Evolutionary conservation across 2,888 invertebrate genomes (phyloP).

Genomic region (Eulithis prunata): DNA sequence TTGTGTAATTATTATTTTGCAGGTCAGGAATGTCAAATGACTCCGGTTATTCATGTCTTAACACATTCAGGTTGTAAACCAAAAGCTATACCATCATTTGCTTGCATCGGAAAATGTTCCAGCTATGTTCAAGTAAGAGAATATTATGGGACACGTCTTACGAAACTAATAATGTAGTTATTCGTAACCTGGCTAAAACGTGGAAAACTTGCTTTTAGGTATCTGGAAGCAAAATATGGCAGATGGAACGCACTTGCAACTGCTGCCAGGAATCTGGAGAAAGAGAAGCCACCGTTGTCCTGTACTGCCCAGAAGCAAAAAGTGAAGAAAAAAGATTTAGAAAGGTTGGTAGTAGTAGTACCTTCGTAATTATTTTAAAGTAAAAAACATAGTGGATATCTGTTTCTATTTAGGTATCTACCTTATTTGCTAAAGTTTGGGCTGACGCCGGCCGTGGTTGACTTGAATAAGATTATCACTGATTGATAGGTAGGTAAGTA

Average conservation of each 20-base stretch:
- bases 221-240: slow-evolving; percentile 97
- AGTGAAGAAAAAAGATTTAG: slow-evolving; percentile 93
- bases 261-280: slow-evolving; percentile 98
- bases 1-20: slow-evolving; percentile 26
- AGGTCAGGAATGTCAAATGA: slow-evolving; percentile 94
- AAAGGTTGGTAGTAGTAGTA: slow-evolving; percentile 83
- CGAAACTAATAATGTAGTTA: neutral
- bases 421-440: no score
- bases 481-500: no score
- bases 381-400: no score
- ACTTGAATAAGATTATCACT: no score
- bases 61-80: slow-evolving; percentile 96
- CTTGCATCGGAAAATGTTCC: slow-evolving; percentile 95
- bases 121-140: slow-evolving; percentile 93
- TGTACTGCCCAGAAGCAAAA: slow-evolving; percentile 95
- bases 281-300: slow-evolving; percentile 93
- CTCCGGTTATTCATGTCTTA: slow-evolving; percentile 95
- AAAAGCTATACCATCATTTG: slow-evolving; percentile 96
- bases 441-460: no score
- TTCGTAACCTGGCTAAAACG: neutral
- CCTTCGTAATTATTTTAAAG: neutral
- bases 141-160: neutral
- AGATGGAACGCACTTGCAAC: slow-evolving; percentile 97
- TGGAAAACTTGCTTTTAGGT: slow-evolving; percentile 83
- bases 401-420: no score